Percentiles rank a stretch among this genome's conserved stretches.
Evolutionary conservation across 2,797 vertebrate species (phyloP).

Genomic region (Masticophis lateralis): DNA sequence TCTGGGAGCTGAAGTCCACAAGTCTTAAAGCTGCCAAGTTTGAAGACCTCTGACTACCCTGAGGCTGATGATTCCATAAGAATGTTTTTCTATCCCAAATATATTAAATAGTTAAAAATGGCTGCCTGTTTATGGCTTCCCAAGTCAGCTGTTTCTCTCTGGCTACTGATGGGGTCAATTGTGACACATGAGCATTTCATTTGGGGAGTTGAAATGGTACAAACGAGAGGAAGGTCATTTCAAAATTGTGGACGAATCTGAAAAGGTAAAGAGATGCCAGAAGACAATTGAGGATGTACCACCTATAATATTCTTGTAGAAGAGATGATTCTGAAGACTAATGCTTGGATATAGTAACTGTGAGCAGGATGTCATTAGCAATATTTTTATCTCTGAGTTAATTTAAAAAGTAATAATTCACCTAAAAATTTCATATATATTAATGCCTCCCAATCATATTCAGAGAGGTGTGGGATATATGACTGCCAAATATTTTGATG

Average conservation of each 20-base stretch:
- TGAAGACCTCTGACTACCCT: no score
- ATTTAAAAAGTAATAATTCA: conserved; percentile 45
- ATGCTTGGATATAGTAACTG: conserved; percentile 57
- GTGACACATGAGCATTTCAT: neutral
- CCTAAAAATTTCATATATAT: conserved; percentile 44
- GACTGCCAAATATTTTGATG: neutral
- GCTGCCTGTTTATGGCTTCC: neutral
- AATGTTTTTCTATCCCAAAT: neutral
- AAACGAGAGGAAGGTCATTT: neutral
- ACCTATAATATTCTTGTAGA: conserved; percentile 39
- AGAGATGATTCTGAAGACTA: conserved; percentile 58
- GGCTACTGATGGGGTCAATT: neutral
- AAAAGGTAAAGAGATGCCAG: conserved; percentile 24
- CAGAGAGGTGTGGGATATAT: neutral
- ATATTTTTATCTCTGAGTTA: conserved; percentile 38
- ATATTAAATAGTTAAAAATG: neutral
- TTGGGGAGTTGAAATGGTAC: neutral
- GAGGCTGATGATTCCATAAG: neutral
- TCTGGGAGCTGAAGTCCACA: no score
- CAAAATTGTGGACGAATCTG: neutral
- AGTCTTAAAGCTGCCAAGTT: no score
- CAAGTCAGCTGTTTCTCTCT: neutral
- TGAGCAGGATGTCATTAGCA: conserved; percentile 53
- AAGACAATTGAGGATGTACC: conserved; percentile 36
- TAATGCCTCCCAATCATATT: conserved; percentile 33